Evolutionary conservation across 2,113 vertebrate genomes (phyloP).

Genomic region (Neofelis nebulosa): DNA sequence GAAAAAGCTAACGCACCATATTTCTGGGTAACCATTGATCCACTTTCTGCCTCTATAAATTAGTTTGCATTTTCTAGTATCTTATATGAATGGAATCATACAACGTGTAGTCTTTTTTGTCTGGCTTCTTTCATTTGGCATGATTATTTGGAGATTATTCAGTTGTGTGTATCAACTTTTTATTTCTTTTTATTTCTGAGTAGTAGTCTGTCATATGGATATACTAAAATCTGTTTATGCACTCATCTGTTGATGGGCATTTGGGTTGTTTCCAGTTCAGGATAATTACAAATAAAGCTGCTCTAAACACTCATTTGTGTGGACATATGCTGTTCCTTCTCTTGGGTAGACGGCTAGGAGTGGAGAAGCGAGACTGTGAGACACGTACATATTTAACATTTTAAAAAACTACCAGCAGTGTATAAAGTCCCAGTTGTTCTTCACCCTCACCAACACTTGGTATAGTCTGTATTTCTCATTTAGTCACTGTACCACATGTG

Average conservation of each 20-base stretch:
- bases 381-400: neutral
- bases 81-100: neutral
- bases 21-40: neutral
- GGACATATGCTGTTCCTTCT: neutral
- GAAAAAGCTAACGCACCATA: neutral
- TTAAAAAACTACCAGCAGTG: neutral
- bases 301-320: neutral
- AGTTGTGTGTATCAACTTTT: neutral
- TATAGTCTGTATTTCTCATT: neutral
- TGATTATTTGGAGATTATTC: neutral
- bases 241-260: neutral
- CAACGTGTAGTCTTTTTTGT: neutral
- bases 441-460: neutral
- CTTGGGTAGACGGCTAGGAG: neutral
- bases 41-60: neutral
- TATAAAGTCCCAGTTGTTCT: neutral
- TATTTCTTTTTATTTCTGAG: neutral
- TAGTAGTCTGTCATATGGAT: neutral
- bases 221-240: neutral
- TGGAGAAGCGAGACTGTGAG: neutral
- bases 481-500: neutral
- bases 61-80: neutral
- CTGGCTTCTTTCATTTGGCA: neutral
- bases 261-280: neutral
- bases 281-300: neutral